These are phyloP conservation scores for Ptilonorhynchus violaceus DNA, from an alignment of 2,113 vertebrate genomes.

Conservation along the genomic window DNA sequence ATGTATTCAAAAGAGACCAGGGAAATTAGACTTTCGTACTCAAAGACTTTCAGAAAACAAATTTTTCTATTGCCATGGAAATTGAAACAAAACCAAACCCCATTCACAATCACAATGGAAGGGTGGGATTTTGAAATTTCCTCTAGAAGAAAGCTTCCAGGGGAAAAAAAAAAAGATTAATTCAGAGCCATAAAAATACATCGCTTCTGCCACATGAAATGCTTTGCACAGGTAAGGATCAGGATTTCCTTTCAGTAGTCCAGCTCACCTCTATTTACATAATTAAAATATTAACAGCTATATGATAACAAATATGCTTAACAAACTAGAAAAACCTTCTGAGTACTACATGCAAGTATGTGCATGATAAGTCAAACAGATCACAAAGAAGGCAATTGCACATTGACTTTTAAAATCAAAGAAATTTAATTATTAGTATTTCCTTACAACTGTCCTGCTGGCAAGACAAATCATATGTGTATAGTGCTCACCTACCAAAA, in stretches of 20 bases:
- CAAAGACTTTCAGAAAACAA: not conserved
- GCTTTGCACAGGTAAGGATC: not conserved
- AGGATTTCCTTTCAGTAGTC: not conserved
- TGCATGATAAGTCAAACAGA: not conserved
- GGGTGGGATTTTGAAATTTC: constrained; percentile 29
- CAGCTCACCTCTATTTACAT: not conserved
- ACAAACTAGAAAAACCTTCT: not conserved
- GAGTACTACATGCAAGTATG: not conserved
- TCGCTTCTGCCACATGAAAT: not conserved
- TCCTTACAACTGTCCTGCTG: not conserved
- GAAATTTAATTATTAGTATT: not conserved
- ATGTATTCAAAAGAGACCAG: not conserved
- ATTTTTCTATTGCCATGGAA: not conserved
- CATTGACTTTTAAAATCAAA: not conserved
- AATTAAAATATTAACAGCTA: not conserved
- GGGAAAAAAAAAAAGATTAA: not conserved
- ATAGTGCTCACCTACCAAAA: not conserved
- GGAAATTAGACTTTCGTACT: not conserved
- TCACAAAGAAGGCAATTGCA: not conserved
- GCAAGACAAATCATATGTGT: not conserved
- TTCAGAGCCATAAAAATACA: not conserved
- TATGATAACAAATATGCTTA: not conserved
- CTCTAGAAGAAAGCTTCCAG: not conserved
- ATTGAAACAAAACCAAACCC: constrained; percentile 12
- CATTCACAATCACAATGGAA: not conserved